A percentile compares a stretch with the other conserved stretches of the same genome.
phyloP scores from a whole-genome alignment of 2,888 invertebrate species.

The Minunthozetes semirufus region DNA sequence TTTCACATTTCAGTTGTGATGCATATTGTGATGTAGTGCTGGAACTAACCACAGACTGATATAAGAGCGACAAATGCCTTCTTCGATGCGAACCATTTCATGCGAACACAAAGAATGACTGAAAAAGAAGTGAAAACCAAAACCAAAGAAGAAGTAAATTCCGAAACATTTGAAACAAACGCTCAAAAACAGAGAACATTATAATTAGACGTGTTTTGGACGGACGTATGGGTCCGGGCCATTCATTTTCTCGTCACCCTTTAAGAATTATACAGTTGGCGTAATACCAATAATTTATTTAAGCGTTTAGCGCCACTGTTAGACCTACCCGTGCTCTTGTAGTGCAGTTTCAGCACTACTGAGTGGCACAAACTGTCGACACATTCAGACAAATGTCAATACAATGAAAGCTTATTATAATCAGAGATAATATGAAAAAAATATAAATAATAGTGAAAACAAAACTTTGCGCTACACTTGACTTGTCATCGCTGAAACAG shows the following conservation, averaged over 20 bases:
- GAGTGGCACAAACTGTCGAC: background rate
- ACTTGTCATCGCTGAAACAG: background rate
- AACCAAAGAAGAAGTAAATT: background rate
- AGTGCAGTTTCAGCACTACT: background rate
- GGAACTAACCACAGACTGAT: conserved; percentile 13
- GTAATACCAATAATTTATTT: conserved; percentile 26
- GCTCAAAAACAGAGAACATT: background rate
- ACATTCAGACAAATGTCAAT: conserved; percentile 18
- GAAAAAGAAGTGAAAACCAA: background rate
- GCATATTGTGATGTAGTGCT: conserved; percentile 3
- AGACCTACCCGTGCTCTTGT: background rate
- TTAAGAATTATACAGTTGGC: conserved; percentile 20
- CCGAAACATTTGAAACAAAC: background rate
- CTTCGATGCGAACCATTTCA: conserved; percentile 16
- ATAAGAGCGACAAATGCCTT: conserved; percentile 11
- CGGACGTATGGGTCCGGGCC: conserved; percentile 3
- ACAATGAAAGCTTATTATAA: conserved; percentile 16
- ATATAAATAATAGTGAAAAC: background rate
- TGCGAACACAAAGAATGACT: background rate
- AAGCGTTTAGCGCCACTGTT: conserved; percentile 8
- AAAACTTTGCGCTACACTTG: conserved; percentile 20
- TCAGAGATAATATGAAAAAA: conserved; percentile 14
- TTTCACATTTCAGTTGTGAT: conserved; percentile 22
- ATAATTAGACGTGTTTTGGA: conserved; percentile 16
- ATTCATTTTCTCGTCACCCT: conserved; percentile 27